Conservation (phyloP, 2,888 invertebrate genomes). For the Emesis furor region DNA sequence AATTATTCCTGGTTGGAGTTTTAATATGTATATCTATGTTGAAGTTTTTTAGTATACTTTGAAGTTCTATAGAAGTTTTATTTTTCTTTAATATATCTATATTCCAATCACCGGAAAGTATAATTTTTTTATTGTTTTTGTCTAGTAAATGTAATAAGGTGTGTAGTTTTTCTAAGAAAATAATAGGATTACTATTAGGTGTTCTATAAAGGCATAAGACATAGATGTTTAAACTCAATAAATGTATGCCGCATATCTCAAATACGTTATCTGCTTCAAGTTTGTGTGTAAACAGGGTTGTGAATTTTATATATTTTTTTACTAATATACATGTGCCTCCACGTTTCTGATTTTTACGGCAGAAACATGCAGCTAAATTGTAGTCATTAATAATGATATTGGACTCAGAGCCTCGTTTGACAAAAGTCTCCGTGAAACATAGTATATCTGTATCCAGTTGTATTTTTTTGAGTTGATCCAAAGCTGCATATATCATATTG, state of each 20-base stretch:
- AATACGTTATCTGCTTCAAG: neutral
- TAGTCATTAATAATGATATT: neutral
- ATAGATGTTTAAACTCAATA: neutral
- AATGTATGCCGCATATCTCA: slow-evolving; percentile 5
- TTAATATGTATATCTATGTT: slow-evolving; percentile 9
- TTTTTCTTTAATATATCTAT: neutral
- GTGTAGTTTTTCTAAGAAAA: neutral
- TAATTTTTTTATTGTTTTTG: slow-evolving; percentile 4
- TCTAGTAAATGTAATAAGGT: neutral
- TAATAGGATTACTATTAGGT: neutral
- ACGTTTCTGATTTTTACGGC: neutral
- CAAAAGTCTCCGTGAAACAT: neutral
- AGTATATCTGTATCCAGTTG: neutral
- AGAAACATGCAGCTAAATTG: neutral
- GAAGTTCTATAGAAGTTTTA: neutral
- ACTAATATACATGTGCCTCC: neutral
- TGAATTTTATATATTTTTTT: neutral
- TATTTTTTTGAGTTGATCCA: neutral
- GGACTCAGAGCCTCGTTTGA: neutral
- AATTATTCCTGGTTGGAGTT: neutral
- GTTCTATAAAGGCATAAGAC: neutral
- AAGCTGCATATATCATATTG: neutral
- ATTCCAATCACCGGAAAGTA: neutral
- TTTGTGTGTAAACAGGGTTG: neutral
- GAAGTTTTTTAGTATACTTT: neutral